Conservation (phyloP, 92 coral and sea anemone species). For the Pocillopora meandrina region DNA sequence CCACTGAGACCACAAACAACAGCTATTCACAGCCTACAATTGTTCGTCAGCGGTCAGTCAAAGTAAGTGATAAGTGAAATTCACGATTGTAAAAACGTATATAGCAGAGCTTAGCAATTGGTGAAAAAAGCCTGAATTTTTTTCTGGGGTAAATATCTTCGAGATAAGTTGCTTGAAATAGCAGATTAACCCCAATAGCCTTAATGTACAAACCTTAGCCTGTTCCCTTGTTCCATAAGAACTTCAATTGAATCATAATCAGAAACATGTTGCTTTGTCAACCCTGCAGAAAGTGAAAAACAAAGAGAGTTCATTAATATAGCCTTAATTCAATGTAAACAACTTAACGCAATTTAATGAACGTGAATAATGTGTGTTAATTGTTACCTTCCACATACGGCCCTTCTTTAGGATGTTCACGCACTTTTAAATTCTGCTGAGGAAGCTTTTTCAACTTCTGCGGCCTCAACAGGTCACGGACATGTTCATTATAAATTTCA, state of each 20-base stretch:
- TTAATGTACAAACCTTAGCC: constrained; percentile 66
- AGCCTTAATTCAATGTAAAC: no score
- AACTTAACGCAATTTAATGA: no score
- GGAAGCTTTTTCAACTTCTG: constrained; percentile 73
- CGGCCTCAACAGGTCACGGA: constrained; percentile 82
- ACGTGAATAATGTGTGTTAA: background rate
- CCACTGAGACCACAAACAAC: no score
- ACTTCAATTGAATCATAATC: constrained; percentile 93
- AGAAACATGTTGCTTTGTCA: constrained; percentile 95
- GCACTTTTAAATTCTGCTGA: constrained; percentile 87
- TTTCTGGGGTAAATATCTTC: no score
- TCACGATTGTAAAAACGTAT: no score
- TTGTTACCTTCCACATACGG: constrained; percentile 91
- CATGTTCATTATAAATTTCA: constrained; percentile 98
- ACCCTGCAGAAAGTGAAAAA: constrained; percentile 49
- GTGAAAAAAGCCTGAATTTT: no score
- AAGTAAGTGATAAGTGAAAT: no score
- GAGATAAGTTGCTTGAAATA: no score
- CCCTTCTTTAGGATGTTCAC: constrained; percentile 97
- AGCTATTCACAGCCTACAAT: no score
- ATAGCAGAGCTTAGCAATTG: no score
- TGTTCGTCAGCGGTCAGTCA: no score
- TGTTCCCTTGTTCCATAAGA: constrained; percentile 91
- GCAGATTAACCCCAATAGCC: no score
- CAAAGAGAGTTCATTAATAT: background rate